Evolutionary conservation across 2,888 invertebrate species (phyloP), one percentile per base, ranked within the genome.

Genomic region (Melinopterus prodromus): DNA sequence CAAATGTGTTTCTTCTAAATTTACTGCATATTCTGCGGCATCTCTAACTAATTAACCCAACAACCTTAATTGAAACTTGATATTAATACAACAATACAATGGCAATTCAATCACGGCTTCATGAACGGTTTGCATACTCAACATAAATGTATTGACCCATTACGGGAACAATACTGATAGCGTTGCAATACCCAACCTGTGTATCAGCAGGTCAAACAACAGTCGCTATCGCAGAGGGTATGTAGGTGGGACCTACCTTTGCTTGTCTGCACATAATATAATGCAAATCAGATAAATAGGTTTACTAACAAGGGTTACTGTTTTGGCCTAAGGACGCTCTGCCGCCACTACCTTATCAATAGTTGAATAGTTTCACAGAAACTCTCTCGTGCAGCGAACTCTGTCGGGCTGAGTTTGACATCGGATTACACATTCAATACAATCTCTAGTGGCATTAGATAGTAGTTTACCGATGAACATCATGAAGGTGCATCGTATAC

Each of bases 281-380:
- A 53, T 53, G 53, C 12, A 53, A 53, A 53, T 53, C 53, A 53
- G 53, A 53, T 53, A 53, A 53, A 53, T 53, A 53, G 53, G 53
- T 53, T 53, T 53, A 53, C 53, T 53, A 53, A 53, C 53, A 53
- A 53, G 53, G 53, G 53, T 53, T 53, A 53, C 53, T 53, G 53
- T 53, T 53, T 53, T 9, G 53, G 53, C 9, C 5, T 9, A 53
- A 53, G 53, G 53, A 53, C 12, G 7, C 53, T 7, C 12, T 9
- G 1, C 7, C 53, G 53, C 53, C 53, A 53, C 12, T 12, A 12
- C 53, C 53, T 53, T 53, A 53, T 53, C 53, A 53, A 53, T 53
- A 53, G 53, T 53, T 53, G 53, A 53, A 53, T 53, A 53, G 53
- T 53, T 53, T 53, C 53, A 53, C 9, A 9, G 53, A 53, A 26